Base-by-base conservation (phyloP, 2,888 invertebrate genomes). In the Hypena proboscidalis region DNA sequence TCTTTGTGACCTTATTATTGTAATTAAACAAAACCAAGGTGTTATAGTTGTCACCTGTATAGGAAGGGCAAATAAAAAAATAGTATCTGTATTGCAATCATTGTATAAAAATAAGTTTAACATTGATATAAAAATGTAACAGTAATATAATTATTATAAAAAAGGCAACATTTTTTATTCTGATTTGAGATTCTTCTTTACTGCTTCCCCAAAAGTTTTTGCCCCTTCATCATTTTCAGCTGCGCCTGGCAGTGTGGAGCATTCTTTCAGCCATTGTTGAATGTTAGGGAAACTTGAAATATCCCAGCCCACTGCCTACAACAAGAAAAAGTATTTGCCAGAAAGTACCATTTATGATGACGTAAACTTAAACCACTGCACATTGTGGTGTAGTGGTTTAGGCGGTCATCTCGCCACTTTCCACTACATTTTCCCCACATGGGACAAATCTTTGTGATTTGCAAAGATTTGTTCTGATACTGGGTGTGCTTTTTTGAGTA, bases 201-300 rank as follows among this genome's bases (percentile, higher is more conserved):
- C 92, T 22, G 90, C 87, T 62, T 92, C 92, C 20, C 92, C 94
- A 77, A 92, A 93, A 20, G 70, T 56, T 58, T 91, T 88, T 7
- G 94, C 94, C 10, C 94, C 94, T 64, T 83, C 84, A 53, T 92
- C 84, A 65, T 94, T 94, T 72, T 93, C 93, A 17, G 75, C 76
- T 66, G 89, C 93, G 20, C 92, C 92, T 9, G 94, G 93, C 23
- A 95, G 78, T 10, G 80, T 62, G 15, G 86, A 80, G 69, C 94
- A 94, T 42, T 90, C 83, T 33, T 92, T 83, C 5, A 93, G 51
- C 95, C 94, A 95, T 34, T 86, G 83, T 41, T 87, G 75, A 14
- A 94, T 87, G 63, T 93, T 93, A 1, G 90, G 79, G 70, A 91
- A 94, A n/a, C 81, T 66, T 13, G 85, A 74, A 7, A 93, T 79